Base-by-base conservation (phyloP, 2,888 invertebrate species). In the Silvanus unidentatus region DNA sequence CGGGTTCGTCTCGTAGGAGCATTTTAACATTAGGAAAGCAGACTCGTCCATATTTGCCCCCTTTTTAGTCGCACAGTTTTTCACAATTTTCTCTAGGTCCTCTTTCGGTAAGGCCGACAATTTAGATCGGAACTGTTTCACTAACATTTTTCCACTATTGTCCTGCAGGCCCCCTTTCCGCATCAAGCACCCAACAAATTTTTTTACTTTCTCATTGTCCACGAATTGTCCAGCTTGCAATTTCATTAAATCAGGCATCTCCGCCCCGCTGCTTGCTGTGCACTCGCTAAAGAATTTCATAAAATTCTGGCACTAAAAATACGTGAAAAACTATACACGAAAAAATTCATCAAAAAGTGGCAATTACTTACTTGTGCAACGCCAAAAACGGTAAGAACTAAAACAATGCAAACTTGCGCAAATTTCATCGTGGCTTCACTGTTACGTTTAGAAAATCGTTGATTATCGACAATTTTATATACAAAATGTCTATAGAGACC, bases 171-270 rank as follows among this genome's bases (percentile, higher is more conserved):
- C 74, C 1, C 73, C 64, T 45, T 73, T 74, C 43, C 72, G 60
- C 59, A 76, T 71, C 65, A 76, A 72, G 55, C 76, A 77, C 0
- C 71, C 58, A 0, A 67, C 64, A 50, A 75, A 76, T 35, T 74
- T 73, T 52, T 75, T 75, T 1, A 75, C 48, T 0, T 53, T 60
- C 9, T 70, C 70, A 29, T 75, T 74, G 1, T 75, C 65, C 53
- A 75, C 45, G 30, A 54, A 41, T 14, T 47, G 39, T 30, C 53
- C 54, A 1, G 55, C 45, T 43, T 55, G 53, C 9, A 28, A 44
- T 39, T 49, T 47, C 43, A 57, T 44, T 44, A 55, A 53, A 16
- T 49, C 50, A 39, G 49, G 49, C 43, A 52, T 62, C 2, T 44
- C 36, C 2, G 16, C 37, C 2, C 37, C 37, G n/a, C 15, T 15